These are phyloP conservation scores for Leptocoma aspasia DNA, from an alignment of 2,113 vertebrate species.

Conservation along the genomic window DNA sequence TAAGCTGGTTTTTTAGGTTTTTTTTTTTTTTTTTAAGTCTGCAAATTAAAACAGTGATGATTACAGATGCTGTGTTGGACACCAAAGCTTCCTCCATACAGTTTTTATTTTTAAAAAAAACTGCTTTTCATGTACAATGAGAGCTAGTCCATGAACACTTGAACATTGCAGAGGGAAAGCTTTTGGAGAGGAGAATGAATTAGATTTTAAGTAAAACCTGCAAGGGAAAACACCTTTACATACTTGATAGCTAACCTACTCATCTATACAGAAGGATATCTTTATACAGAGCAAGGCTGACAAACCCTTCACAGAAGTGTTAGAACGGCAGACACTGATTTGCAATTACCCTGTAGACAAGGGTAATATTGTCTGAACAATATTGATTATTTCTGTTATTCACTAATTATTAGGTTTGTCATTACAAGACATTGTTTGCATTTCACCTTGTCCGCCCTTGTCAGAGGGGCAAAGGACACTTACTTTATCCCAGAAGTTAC, in stretches of 20 bases:
- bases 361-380: neutral
- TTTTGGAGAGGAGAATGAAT: neutral
- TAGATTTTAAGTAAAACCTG: neutral
- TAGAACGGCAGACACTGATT: neutral
- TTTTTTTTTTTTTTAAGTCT: neutral
- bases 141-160: neutral
- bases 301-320: neutral
- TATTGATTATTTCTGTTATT: neutral
- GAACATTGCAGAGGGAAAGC: neutral
- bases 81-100: neutral
- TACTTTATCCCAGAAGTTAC: neutral
- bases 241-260: neutral
- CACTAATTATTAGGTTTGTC: neutral
- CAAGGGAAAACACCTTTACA: neutral
- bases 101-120: neutral
- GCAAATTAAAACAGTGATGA: neutral
- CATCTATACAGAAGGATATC: neutral
- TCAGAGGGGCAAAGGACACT: neutral
- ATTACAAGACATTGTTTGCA: neutral
- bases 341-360: neutral
- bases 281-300: neutral
- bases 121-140: neutral
- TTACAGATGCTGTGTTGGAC: neutral
- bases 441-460: neutral
- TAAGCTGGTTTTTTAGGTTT: neutral